phyloP scores from a whole-genome alignment of 92 coral and sea anemone species.

The Bergia sp. region DNA sequence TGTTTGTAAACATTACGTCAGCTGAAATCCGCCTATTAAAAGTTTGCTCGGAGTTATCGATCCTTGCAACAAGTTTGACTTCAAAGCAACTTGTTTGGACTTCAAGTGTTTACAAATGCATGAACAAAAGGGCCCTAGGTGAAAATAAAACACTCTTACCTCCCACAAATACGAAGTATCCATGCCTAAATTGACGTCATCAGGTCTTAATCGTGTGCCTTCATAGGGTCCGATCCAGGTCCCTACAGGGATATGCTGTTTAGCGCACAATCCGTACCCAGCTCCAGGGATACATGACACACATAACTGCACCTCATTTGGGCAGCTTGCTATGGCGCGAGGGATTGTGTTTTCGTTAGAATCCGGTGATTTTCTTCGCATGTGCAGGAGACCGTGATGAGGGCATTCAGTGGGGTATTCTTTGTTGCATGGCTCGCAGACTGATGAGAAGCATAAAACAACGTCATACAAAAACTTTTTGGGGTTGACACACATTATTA shows the following conservation, averaged over 20 bases:
- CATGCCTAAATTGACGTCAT: conserved; percentile 63
- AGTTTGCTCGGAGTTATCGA: too few species aligned
- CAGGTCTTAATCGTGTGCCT: conserved; percentile 77
- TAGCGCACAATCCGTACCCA: conserved; percentile 77
- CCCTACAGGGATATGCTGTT: conserved; percentile 80
- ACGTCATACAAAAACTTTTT: not conserved
- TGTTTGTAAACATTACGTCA: too few species aligned
- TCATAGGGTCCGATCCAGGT: conserved; percentile 99
- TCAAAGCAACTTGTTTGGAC: too few species aligned
- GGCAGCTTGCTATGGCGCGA: conserved; percentile 22
- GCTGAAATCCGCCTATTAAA: too few species aligned
- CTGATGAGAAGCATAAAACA: not conserved
- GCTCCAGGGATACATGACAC: conserved; percentile 72
- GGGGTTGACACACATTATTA: not conserved
- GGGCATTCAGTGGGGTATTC: conserved; percentile 22
- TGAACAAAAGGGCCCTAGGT: not conserved
- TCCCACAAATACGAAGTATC: conserved; percentile 92
- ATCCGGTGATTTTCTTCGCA: conserved; percentile 24
- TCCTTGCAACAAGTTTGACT: too few species aligned
- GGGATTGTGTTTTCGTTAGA: not conserved
- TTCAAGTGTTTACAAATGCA: too few species aligned
- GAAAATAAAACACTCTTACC: conserved; percentile 45
- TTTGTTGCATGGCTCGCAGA: conserved; percentile 21
- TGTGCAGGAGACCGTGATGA: not conserved
- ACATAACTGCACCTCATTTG: conserved; percentile 64